Conservation (phyloP, 1,140 invertebrate genomes). For the Diabrotica virgifera region DNA sequence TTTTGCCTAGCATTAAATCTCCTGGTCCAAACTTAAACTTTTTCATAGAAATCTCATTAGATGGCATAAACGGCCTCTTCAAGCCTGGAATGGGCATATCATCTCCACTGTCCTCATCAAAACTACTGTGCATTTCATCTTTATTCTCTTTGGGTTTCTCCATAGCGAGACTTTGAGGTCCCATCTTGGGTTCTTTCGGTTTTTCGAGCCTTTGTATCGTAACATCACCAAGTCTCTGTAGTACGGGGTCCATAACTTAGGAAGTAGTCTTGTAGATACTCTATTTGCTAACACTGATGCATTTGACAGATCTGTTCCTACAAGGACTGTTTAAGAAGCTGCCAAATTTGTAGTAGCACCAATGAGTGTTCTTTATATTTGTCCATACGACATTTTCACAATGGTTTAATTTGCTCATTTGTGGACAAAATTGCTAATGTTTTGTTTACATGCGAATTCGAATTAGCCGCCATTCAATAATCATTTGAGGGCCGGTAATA, state of each 20-base stretch:
- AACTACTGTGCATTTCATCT: slow-evolving; percentile 26
- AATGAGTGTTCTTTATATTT: neutral
- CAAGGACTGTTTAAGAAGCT: neutral
- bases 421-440: slow-evolving; percentile 12
- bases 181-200: slow-evolving; percentile 38
- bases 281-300: neutral
- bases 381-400: neutral
- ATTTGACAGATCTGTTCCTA: neutral
- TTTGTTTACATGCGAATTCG: slow-evolving; percentile 28
- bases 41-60: slow-evolving; percentile 31
- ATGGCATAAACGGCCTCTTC: slow-evolving; percentile 30
- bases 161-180: slow-evolving; percentile 29
- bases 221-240: slow-evolving; percentile 46
- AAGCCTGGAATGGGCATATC: slow-evolving; percentile 24
- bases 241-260: slow-evolving; percentile 44
- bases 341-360: neutral
- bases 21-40: slow-evolving; percentile 31
- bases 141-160: slow-evolving; percentile 31
- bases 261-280: neutral
- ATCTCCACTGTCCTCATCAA: slow-evolving; percentile 34
- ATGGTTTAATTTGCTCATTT: slow-evolving; percentile 6
- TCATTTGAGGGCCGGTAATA: slow-evolving; percentile 12
- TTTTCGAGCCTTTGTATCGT: slow-evolving; percentile 46
- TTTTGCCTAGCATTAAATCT: slow-evolving; percentile 24
- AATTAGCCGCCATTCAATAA: slow-evolving; percentile 24